phyloP scores from a whole-genome alignment of 2,113 vertebrate genomes.

The Macquaria australasica region DNA sequence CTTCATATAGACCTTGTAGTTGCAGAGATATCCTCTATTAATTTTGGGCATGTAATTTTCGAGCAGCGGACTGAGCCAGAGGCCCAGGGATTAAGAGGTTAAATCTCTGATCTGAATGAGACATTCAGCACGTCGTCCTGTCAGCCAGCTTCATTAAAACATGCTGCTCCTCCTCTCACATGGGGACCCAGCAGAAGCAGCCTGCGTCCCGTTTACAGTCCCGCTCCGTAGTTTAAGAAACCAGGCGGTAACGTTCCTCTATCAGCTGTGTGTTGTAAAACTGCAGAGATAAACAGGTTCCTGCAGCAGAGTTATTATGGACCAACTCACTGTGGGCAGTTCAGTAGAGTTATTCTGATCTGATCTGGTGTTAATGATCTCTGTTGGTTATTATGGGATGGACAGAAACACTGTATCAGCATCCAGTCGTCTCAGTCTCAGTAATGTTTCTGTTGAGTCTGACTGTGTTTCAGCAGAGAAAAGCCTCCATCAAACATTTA shows the following conservation, averaged over 20 bases:
- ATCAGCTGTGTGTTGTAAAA: not conserved
- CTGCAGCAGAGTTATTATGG: not conserved
- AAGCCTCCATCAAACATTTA: not conserved
- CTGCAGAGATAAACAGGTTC: not conserved
- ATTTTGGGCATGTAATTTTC: too few relatives aligned
- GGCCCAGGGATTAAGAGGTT: too few relatives aligned
- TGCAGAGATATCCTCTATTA: too few relatives aligned
- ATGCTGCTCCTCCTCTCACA: not conserved
- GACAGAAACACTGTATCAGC: too few relatives aligned
- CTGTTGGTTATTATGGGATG: too few relatives aligned
- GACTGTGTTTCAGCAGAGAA: not conserved
- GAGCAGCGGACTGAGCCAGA: too few relatives aligned
- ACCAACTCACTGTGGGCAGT: not conserved
- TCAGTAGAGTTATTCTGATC: too few relatives aligned
- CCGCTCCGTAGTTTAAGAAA: not conserved
- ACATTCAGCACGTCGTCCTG: not conserved
- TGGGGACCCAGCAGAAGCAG: not conserved
- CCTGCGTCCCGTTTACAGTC: not conserved
- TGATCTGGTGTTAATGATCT: too few relatives aligned
- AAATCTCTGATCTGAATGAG: not conserved
- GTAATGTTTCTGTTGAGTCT: too few relatives aligned
- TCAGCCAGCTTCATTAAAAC: not conserved
- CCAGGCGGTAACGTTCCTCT: slow-evolving; percentile 1
- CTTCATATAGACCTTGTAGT: too few relatives aligned
- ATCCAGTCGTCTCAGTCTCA: too few relatives aligned